Conservation (phyloP, 2,113 vertebrate genomes). For the Tenebrosternarchus preto region DNA sequence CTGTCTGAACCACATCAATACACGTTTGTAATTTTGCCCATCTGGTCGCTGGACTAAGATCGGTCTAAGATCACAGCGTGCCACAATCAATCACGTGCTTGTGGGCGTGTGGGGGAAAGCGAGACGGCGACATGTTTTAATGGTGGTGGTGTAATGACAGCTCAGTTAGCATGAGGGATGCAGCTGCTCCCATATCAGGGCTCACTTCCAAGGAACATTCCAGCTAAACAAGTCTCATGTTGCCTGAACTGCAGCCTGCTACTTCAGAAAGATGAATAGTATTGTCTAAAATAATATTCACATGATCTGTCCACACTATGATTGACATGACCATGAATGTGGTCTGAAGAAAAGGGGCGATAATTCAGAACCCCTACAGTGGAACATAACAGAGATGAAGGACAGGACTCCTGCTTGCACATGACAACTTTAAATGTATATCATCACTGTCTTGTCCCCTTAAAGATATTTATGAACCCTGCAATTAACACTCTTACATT, state of each 20-base stretch:
- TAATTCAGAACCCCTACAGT: too few relatives aligned
- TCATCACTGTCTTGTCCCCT: neutral
- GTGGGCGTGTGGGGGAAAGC: neutral
- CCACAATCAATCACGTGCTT: constrained; percentile 48
- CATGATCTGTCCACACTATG: neutral
- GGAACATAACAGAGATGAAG: too few relatives aligned
- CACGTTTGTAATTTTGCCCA: constrained; percentile 69
- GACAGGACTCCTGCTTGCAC: neutral
- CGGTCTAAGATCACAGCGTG: constrained; percentile 69
- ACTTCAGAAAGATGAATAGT: neutral
- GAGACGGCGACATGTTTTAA: neutral
- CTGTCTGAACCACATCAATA: constrained; percentile 63
- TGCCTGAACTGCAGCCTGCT: neutral
- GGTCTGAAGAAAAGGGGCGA: too few relatives aligned
- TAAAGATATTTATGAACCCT: constrained; percentile 14
- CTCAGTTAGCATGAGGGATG: constrained; percentile 15
- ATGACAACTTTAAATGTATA: neutral
- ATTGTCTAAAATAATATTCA: neutral
- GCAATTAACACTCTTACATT: neutral
- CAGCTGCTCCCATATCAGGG: neutral
- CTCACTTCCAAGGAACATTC: neutral
- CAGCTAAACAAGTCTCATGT: neutral
- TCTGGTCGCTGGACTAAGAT: constrained; percentile 66
- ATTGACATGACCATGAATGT: neutral
- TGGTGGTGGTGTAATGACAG: neutral